Evolutionary conservation across 2,888 invertebrate species (phyloP).

Genomic region (Automeris io): DNA sequence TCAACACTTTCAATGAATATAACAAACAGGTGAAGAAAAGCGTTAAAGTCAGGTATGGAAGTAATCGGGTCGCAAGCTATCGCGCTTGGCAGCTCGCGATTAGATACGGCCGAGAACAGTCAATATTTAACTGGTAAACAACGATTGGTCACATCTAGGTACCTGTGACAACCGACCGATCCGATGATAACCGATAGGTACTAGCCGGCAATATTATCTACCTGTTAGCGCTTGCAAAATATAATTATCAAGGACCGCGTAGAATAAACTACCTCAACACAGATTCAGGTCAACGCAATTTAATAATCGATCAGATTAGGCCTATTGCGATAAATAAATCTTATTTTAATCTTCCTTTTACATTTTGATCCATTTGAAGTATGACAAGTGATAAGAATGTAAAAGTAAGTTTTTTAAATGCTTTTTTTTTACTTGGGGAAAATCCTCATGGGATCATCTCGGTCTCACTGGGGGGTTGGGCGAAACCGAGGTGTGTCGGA

Average conservation of each 20-base stretch:
- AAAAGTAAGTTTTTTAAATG: too few relatives aligned
- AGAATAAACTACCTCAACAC: neutral
- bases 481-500: too few relatives aligned
- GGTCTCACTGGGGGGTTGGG: too few relatives aligned
- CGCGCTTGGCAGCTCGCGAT: conserved; percentile 59
- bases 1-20: conserved; percentile 37
- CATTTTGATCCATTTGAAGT: too few relatives aligned
- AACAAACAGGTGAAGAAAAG: conserved; percentile 63
- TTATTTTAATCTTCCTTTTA: too few relatives aligned
- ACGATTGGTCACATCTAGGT: conserved; percentile 31
- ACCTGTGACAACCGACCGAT: conserved; percentile 1
- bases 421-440: too few relatives aligned
- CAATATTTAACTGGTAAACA: conserved; percentile 67
- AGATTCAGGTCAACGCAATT: neutral
- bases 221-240: conserved; percentile 19
- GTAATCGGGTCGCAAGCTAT: conserved; percentile 72
- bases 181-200: conserved; percentile 1
- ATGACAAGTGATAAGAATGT: too few relatives aligned
- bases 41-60: conserved; percentile 49
- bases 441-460: too few relatives aligned
- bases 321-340: too few relatives aligned
- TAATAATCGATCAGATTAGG: too few relatives aligned
- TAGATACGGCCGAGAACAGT: conserved; percentile 54
- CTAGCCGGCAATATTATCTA: neutral
- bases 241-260: conserved; percentile 16